Percentiles rank a stretch among this genome's conserved stretches.
These are phyloP conservation scores for Cheilosia scutellata DNA, from an alignment of 2,888 invertebrate genomes.

Conservation along the genomic window DNA sequence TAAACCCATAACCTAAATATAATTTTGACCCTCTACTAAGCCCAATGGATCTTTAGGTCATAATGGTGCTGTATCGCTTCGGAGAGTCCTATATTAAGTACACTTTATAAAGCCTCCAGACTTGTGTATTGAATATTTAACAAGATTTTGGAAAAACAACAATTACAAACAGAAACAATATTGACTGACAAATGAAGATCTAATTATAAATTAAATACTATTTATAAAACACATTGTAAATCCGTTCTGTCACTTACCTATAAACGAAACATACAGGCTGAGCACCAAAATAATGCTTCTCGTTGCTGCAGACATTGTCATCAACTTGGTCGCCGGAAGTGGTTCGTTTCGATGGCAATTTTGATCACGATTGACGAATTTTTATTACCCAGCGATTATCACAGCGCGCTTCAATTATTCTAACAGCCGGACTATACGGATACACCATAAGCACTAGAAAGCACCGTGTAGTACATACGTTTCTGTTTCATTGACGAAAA, in stretches of 20 bases:
- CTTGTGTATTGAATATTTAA: too few species aligned
- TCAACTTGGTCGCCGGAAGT: constrained; percentile 65
- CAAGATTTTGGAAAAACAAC: too few species aligned
- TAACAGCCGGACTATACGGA: background rate
- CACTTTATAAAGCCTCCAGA: too few species aligned
- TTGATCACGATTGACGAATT: constrained; percentile 48
- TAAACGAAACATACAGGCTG: constrained; percentile 43
- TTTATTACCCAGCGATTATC: constrained; percentile 64
- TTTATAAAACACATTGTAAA: too few species aligned
- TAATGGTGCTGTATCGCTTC: too few species aligned
- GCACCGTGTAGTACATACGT: constrained; percentile 21
- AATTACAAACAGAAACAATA: too few species aligned
- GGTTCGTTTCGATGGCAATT: constrained; percentile 63
- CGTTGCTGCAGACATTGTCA: constrained; percentile 50
- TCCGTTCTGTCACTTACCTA: constrained; percentile 34
- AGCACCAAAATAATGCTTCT: constrained; percentile 52
- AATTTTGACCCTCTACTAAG: too few species aligned
- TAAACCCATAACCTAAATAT: too few species aligned
- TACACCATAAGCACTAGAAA: constrained; percentile 42
- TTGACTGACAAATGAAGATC: too few species aligned
- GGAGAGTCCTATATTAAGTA: too few species aligned
- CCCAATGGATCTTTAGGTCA: too few species aligned
- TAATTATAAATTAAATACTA: too few species aligned
- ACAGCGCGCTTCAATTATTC: constrained; percentile 68
- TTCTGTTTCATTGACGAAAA: constrained; percentile 43